phyloP scores from a whole-genome alignment of 23 tunicate genomes.

The Ciona savignyi region DNA sequence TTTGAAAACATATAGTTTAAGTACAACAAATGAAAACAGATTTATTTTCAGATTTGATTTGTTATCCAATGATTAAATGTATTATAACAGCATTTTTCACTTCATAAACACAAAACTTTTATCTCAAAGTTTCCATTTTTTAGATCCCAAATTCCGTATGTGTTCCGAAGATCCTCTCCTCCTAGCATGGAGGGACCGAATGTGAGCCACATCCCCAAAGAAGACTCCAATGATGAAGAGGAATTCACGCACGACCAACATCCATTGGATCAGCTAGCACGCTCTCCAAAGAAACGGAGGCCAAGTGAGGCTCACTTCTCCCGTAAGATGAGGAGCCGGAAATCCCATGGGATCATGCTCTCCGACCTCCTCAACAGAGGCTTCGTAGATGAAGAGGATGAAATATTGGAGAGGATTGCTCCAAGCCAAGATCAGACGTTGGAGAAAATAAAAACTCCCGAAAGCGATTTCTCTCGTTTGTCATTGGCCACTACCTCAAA shows the following conservation, averaged over 20 bases:
- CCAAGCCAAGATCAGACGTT: neutral
- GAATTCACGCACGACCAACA: neutral
- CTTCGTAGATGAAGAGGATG: slow-evolving; percentile 14
- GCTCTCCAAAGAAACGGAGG: slow-evolving; percentile 14
- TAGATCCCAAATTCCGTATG: neutral
- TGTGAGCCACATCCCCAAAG: slow-evolving; percentile 24
- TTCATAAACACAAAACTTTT: no score
- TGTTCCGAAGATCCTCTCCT: slow-evolving; percentile 25
- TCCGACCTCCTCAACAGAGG: slow-evolving; percentile 22
- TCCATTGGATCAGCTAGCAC: neutral
- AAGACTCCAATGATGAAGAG: neutral
- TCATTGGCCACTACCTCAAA: no score
- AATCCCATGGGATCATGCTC: slow-evolving; percentile 19
- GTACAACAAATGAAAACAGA: neutral
- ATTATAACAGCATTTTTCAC: no score
- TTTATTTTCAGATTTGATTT: neutral
- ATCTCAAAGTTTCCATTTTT: no score
- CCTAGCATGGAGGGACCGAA: slow-evolving; percentile 28
- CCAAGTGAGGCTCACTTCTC: neutral
- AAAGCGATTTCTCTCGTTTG: no score
- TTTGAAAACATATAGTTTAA: no score
- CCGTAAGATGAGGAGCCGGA: slow-evolving; percentile 1
- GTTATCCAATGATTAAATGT: no score
- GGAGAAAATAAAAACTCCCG: neutral
- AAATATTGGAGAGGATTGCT: slow-evolving; percentile 22